Base-by-base conservation (phyloP, 1,140 invertebrate genomes). In the Aleiodes sp. region DNA sequence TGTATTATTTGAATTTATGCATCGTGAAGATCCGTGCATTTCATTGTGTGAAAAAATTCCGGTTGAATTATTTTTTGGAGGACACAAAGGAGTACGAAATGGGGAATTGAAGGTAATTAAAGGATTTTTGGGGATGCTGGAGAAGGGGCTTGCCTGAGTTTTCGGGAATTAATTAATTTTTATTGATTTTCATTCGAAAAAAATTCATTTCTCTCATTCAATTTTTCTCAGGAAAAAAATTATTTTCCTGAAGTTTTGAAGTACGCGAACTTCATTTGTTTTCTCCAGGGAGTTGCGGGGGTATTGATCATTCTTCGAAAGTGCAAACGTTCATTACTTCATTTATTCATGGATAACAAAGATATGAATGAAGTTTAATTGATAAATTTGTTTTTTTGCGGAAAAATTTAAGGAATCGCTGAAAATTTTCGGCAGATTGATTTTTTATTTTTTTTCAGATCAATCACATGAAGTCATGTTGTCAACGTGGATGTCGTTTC, bases 401-500 rank as follows among this genome's bases (percentile, higher is more conserved):
- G 4, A 21, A 28, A 24, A 10, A 52, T 26, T 71, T 12, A 68
- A 52, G 9, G 56, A 7, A 64, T 35, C 35, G 14, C 12, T 33
- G 62, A 28, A 2, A 21, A 64, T 19, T 37, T 59, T 7, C 6
- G 12, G 29, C 33, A 29, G n/a, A 16, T 57, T 66, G 26, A 35
- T 56, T 56, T 37, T 35, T 2, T 52, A 56, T 71, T 43, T 62
- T 39, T 14, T 76, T 76, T 24, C 29, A 83, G 82, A 77, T 35
- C n/a, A 75, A 82, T 28, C 79, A 83, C 31, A 67, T 77, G 2
- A 78, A 79, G 41, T 81, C 82, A 0, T 85, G 82, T 63, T 86
- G 85, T 69, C 79, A 81, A 31, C 73, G 83, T 68, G 85, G 85
- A 4, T 87, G 84, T 65, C 74, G 84, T 60, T 86, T 86, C 70